These are phyloP conservation scores for Scolopax mira DNA, from an alignment of 2,113 vertebrate species.

Conservation along the genomic window DNA sequence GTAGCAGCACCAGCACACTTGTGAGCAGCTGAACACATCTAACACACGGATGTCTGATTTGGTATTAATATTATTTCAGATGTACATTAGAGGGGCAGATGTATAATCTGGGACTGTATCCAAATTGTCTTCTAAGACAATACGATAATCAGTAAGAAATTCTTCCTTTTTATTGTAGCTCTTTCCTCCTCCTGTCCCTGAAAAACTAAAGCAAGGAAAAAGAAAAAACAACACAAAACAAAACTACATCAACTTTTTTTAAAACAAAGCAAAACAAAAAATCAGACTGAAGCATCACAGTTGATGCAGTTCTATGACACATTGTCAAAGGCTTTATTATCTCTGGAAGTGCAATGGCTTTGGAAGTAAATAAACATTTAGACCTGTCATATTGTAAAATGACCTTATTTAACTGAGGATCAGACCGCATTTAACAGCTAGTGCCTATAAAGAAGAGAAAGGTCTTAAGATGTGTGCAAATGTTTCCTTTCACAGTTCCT, in stretches of 20 bases:
- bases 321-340: not conserved
- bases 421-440: not conserved
- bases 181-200: not conserved
- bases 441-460: not conserved
- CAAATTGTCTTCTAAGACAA: conserved; percentile 5
- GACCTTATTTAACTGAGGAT: not conserved
- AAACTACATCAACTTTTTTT: not conserved
- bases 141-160: not conserved
- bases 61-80: conserved; percentile 34
- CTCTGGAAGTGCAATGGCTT: not conserved
- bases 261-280: not conserved
- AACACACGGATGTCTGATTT: conserved; percentile 18
- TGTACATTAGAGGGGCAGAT: conserved; percentile 38
- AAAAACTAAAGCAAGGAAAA: not conserved
- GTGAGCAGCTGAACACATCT: conserved; percentile 8
- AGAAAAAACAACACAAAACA: not conserved
- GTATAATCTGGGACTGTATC: conserved; percentile 36
- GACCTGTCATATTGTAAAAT: not conserved
- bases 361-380: conserved; percentile 17
- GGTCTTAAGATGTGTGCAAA: not conserved
- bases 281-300: not conserved
- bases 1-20: not conserved
- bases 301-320: not conserved
- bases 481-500: not conserved
- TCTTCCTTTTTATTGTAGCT: not conserved